These are phyloP conservation scores for Scleropages formosus DNA, from an alignment of 2,797 vertebrate genomes.

Conservation along the genomic window DNA sequence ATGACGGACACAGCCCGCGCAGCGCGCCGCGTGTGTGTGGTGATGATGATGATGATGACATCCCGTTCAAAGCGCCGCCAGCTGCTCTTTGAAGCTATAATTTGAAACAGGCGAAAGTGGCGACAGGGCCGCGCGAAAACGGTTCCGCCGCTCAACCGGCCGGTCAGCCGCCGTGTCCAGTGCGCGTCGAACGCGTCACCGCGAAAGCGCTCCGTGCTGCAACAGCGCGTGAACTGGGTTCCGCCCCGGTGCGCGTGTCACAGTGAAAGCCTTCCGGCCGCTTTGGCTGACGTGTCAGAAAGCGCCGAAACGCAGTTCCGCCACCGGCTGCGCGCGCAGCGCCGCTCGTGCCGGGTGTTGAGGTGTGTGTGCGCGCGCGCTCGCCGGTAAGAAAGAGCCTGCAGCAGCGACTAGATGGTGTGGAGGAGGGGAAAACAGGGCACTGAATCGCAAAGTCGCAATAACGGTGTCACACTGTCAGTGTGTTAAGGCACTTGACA, in stretches of 20 bases:
- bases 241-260: slow-evolving; percentile 42
- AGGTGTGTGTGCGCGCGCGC: too few species aligned
- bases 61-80: not conserved
- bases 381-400: too few species aligned
- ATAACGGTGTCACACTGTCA: too few species aligned
- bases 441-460: too few species aligned
- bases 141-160: too few species aligned
- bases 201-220: not conserved
- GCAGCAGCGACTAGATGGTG: too few species aligned
- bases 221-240: not conserved
- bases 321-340: not conserved
- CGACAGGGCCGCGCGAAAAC: too few species aligned
- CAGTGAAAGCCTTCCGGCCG: slow-evolving; percentile 57
- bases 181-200: not conserved
- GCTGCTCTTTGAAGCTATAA: not conserved
- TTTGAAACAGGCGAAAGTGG: too few species aligned
- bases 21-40: not conserved
- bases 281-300: slow-evolving; percentile 72
- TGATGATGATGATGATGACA: too few species aligned
- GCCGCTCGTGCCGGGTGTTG: too few species aligned
- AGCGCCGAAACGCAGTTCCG: slow-evolving; percentile 51
- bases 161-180: not conserved
- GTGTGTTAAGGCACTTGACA: too few species aligned
- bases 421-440: too few species aligned
- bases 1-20: slow-evolving; percentile 14